A percentile compares a stretch with the other conserved stretches of the same genome.
Conservation (phyloP, 53 echinoderm and acorn worm species). For the Stichopus horrens region DNA sequence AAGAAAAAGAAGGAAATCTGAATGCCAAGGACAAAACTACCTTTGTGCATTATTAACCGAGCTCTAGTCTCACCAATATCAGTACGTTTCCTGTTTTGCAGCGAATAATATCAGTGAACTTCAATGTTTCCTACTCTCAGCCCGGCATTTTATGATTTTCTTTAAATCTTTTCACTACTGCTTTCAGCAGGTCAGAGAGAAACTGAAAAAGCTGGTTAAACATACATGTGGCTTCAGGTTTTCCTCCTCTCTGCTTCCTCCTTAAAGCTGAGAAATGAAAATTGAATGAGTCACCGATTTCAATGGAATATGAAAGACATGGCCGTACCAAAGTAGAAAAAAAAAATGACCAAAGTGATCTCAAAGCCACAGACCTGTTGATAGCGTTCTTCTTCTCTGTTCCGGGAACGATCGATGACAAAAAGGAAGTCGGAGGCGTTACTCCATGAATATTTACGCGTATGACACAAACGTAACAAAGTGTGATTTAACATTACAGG, state of each 20-base stretch:
- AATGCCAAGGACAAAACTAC: background rate
- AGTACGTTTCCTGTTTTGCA: background rate
- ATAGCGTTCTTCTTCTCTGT: background rate
- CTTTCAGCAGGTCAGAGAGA: background rate
- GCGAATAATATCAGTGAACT: background rate
- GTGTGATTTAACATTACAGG: no score
- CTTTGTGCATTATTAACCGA: background rate
- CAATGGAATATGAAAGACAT: background rate
- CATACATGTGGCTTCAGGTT: background rate
- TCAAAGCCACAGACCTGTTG: background rate
- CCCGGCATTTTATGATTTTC: background rate
- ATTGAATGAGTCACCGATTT: background rate
- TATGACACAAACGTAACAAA: no score
- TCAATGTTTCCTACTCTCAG: no score
- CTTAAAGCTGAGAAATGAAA: background rate
- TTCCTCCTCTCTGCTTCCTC: conserved; percentile 8
- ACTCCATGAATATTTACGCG: background rate
- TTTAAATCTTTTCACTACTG: background rate
- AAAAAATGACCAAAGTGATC: background rate
- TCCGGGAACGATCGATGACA: background rate
- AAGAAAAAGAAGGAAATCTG: no score
- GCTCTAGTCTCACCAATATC: background rate
- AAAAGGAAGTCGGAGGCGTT: background rate
- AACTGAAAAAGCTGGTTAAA: background rate
- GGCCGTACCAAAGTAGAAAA: background rate